These are phyloP conservation scores for Sussaba pulchella DNA, from an alignment of 2,888 invertebrate genomes.

Conservation along the genomic window DNA sequence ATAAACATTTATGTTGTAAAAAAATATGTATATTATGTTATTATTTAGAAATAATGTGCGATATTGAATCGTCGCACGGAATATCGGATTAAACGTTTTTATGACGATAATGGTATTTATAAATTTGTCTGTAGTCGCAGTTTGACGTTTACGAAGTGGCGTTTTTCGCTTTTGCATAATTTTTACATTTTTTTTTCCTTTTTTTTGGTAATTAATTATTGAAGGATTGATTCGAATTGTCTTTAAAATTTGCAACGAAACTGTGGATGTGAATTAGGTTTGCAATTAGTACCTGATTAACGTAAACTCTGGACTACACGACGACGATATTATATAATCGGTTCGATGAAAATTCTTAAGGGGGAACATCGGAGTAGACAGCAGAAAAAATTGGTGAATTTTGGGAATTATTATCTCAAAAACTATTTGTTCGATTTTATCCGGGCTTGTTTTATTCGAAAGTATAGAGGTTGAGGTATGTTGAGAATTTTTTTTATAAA, in stretches of 20 bases:
- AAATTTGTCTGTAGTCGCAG: slow-evolving; percentile 26
- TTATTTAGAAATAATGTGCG: slow-evolving; percentile 40
- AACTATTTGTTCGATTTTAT: too few relatives aligned
- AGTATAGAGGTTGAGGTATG: too few relatives aligned
- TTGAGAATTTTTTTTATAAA: too few relatives aligned
- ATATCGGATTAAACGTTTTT: slow-evolving; percentile 8
- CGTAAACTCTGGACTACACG: too few relatives aligned
- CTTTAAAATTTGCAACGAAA: neutral
- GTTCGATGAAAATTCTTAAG: too few relatives aligned
- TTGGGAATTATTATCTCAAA: too few relatives aligned
- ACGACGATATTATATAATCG: too few relatives aligned
- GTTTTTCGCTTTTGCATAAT: neutral
- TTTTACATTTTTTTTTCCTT: slow-evolving; percentile 9
- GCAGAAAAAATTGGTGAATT: too few relatives aligned
- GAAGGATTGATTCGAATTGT: neutral
- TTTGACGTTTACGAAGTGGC: slow-evolving; percentile 2
- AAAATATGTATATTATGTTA: slow-evolving; percentile 56
- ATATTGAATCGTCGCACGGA: slow-evolving; percentile 38
- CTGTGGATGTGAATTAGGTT: too few relatives aligned
- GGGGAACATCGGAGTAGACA: too few relatives aligned
- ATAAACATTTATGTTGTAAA: slow-evolving; percentile 52
- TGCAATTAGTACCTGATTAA: too few relatives aligned
- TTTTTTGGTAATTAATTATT: neutral
- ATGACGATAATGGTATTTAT: slow-evolving; percentile 3
- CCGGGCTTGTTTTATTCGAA: too few relatives aligned